These are phyloP conservation scores for Rutilus rutilus DNA, from an alignment of 2,113 vertebrate genomes.

Conservation along the genomic window DNA sequence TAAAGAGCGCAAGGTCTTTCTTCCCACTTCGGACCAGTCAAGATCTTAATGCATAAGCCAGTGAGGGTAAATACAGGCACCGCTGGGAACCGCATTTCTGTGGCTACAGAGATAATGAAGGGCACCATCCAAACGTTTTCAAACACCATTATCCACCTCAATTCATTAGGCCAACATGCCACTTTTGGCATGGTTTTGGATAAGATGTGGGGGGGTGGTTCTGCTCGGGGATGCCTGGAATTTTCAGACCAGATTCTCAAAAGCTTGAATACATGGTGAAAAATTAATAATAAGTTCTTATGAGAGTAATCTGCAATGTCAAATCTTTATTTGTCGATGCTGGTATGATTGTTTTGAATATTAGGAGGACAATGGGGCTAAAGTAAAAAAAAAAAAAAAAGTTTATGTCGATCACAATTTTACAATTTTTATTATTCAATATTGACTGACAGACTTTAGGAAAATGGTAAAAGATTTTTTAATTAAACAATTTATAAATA, in stretches of 20 bases:
- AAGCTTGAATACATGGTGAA: not conserved
- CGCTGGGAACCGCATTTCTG: slow-evolving; percentile 26
- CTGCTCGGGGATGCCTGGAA: not conserved
- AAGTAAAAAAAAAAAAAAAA: no score
- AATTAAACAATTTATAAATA: not conserved
- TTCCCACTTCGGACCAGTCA: slow-evolving; percentile 55
- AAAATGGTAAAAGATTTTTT: not conserved
- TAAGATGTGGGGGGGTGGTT: not conserved
- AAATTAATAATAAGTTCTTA: not conserved
- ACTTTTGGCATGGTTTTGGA: slow-evolving; percentile 16
- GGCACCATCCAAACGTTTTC: slow-evolving; percentile 26
- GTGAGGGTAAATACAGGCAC: slow-evolving; percentile 48
- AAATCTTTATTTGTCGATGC: not conserved
- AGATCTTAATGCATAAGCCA: slow-evolving; percentile 52
- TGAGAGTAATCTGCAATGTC: not conserved
- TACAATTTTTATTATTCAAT: not conserved
- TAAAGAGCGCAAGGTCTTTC: slow-evolving; percentile 64
- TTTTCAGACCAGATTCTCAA: not conserved
- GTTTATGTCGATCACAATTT: no score
- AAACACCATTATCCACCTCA: slow-evolving; percentile 22
- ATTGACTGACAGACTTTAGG: not conserved
- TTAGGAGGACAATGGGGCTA: no score
- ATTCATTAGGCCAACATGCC: slow-evolving; percentile 10
- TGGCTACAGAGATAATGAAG: slow-evolving; percentile 48
- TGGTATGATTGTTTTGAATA: not conserved